Conservation (phyloP, 2,888 invertebrate species). For the Proisotoma minuta region DNA sequence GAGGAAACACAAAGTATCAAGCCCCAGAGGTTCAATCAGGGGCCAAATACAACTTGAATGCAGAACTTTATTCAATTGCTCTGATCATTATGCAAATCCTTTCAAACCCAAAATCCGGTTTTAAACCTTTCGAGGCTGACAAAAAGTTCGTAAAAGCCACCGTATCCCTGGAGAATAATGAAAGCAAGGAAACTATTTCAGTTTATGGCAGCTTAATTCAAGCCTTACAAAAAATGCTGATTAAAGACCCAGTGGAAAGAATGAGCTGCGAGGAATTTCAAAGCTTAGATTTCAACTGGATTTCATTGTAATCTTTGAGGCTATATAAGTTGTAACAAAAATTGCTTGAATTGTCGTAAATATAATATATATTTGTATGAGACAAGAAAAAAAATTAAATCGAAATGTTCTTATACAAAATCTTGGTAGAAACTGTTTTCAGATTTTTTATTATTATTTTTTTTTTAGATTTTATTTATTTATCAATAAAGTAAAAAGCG, state of each 20-base stretch:
- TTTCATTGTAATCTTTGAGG: too few relatives aligned
- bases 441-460: too few relatives aligned
- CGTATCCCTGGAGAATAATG: background rate
- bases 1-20: background rate
- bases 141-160: background rate
- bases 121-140: background rate
- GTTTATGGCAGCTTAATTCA: background rate
- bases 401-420: too few relatives aligned
- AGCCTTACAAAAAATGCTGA: background rate
- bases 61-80: background rate
- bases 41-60: background rate
- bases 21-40: background rate
- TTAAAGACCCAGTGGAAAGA: background rate
- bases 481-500: too few relatives aligned
- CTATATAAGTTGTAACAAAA: too few relatives aligned
- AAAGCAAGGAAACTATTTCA: background rate
- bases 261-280: background rate
- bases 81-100: background rate
- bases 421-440: too few relatives aligned
- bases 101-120: background rate
- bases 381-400: too few relatives aligned
- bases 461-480: too few relatives aligned
- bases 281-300: background rate
- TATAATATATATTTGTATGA: too few relatives aligned
- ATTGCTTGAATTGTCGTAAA: too few relatives aligned